These are phyloP conservation scores for Aphis gossypii DNA, from an alignment of 1,140 invertebrate species.

Conservation along the genomic window DNA sequence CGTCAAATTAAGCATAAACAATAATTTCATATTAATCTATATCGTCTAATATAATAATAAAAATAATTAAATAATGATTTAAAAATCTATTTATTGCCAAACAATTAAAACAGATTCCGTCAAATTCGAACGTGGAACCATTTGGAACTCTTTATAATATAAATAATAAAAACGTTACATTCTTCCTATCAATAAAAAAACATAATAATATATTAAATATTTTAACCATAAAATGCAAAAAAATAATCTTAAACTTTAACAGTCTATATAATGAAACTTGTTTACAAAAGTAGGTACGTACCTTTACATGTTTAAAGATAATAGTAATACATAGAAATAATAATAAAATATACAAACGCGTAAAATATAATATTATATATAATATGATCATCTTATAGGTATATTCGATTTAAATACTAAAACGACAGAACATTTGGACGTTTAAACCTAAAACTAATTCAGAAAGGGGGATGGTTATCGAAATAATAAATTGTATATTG, in stretches of 20 bases:
- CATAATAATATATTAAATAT: conserved; percentile 46
- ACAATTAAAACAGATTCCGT: conserved; percentile 21
- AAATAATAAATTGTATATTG: conserved; percentile 9
- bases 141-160: conserved; percentile 20
- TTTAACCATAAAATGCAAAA: conserved; percentile 40
- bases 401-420: neutral
- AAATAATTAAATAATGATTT: conserved; percentile 28
- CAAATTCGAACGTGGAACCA: neutral
- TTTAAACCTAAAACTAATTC: neutral
- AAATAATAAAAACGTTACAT: conserved; percentile 29
- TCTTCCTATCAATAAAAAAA: conserved; percentile 28
- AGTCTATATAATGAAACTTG: conserved; percentile 49
- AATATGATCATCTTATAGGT: neutral
- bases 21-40: conserved; percentile 23
- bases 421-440: neutral
- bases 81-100: conserved; percentile 21
- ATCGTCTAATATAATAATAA: neutral
- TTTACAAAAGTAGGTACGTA: neutral
- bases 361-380: neutral
- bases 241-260: conserved; percentile 49
- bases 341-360: conserved; percentile 22
- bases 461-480: neutral
- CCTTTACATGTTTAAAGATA: neutral
- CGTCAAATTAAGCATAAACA: conserved; percentile 23
- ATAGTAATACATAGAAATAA: neutral